phyloP scores from a whole-genome alignment of 2,113 vertebrate genomes.

The Pteruthius melanotis region DNA sequence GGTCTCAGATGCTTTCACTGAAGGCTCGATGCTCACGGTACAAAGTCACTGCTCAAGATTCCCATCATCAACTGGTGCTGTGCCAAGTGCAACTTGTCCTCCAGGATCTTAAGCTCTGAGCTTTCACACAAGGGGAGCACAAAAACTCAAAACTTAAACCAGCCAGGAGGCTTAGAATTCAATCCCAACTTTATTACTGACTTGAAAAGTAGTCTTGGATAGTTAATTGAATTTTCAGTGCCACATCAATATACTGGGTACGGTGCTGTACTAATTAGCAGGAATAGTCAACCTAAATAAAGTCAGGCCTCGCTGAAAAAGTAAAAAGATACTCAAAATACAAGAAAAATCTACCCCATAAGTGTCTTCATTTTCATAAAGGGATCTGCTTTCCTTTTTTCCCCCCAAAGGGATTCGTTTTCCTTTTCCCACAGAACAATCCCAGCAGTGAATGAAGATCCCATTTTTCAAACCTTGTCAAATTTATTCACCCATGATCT shows the following conservation, averaged over 20 bases:
- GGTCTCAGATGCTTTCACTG: background rate
- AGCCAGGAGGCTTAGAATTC: background rate
- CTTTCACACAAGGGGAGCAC: background rate
- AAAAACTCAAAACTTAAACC: background rate
- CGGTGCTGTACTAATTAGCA: accelerated
- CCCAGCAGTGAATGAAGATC: background rate
- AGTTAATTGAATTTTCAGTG: background rate
- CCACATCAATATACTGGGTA: background rate
- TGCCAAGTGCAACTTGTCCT: background rate
- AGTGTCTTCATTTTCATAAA: background rate
- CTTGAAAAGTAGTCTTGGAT: background rate
- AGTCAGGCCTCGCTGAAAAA: background rate
- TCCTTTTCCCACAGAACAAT: background rate
- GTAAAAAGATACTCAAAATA: background rate
- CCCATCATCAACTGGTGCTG: background rate
- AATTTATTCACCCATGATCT: background rate
- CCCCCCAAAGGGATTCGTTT: background rate
- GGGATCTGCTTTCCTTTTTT: background rate
- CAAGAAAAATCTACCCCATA: background rate
- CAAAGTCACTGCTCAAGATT: background rate
- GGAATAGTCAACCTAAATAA: background rate
- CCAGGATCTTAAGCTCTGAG: background rate
- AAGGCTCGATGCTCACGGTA: background rate
- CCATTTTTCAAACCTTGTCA: background rate
- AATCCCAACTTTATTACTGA: background rate